phyloP scores from a whole-genome alignment of 53 echinoderm and acorn worm genomes.

The Henricia sp. region DNA sequence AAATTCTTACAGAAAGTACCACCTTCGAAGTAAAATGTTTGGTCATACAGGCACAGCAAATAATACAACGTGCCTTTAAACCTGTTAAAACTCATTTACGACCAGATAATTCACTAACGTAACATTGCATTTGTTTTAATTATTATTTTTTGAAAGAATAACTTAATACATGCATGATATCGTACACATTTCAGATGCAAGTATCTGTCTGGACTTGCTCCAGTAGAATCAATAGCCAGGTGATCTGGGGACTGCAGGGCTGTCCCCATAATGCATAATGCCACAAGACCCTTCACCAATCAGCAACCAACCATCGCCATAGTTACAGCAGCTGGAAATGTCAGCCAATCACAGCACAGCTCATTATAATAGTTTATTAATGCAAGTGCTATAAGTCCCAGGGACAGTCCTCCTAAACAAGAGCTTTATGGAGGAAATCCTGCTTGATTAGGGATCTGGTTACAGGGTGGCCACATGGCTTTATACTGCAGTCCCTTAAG shows the following conservation, averaged over 20 bases:
- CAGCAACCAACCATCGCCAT: conserved; percentile 20
- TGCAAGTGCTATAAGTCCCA: conserved; percentile 10
- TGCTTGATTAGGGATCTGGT: neutral
- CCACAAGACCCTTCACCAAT: conserved; percentile 13
- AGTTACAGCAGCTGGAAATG: conserved; percentile 38
- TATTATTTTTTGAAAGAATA: neutral
- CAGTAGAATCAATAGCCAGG: neutral
- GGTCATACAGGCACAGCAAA: no score
- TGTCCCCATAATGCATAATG: neutral
- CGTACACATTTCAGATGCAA: neutral
- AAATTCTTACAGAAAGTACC: no score
- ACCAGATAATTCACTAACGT: no score
- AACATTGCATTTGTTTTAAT: no score
- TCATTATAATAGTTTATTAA: neutral
- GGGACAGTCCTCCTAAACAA: no score
- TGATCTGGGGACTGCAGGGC: neutral
- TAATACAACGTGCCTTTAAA: no score
- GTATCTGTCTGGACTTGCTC: neutral
- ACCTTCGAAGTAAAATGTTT: no score
- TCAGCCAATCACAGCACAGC: conserved; percentile 29
- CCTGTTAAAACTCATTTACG: no score
- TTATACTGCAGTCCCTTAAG: no score
- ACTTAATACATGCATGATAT: neutral
- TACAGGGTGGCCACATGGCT: no score
- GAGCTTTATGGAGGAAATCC: neutral